A percentile compares a stretch with the other conserved stretches of the same genome.
Evolutionary conservation across 92 coral and sea anemone species (phyloP).

Genomic region (Virgularia gustaviana): DNA sequence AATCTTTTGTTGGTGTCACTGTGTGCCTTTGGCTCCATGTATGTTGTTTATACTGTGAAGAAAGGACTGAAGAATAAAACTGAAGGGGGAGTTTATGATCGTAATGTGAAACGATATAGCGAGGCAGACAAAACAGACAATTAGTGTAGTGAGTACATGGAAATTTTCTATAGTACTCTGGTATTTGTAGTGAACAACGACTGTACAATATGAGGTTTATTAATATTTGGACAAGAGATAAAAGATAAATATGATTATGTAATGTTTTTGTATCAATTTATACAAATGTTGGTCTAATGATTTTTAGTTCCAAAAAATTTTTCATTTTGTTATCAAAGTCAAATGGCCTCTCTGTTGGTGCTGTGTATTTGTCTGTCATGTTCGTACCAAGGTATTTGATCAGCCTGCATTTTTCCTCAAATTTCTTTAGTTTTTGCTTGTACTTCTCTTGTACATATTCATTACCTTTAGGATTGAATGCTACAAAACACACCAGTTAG

Average conservation of each 20-base stretch:
- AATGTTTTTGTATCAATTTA: slow-evolving; percentile 56
- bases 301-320: slow-evolving; percentile 79
- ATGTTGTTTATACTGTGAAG: slow-evolving; percentile 25
- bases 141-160: too few relatives aligned
- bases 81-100: slow-evolving; percentile 19
- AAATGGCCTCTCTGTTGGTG: slow-evolving; percentile 89
- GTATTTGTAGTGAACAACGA: too few relatives aligned
- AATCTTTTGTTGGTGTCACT: slow-evolving; percentile 23
- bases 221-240: too few relatives aligned
- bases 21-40: slow-evolving; percentile 37
- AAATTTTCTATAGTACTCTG: too few relatives aligned
- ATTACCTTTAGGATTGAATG: slow-evolving; percentile 93
- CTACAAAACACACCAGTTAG: slow-evolving; percentile 53
- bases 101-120: slow-evolving; percentile 16
- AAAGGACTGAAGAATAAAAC: slow-evolving; percentile 19
- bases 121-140: too few relatives aligned
- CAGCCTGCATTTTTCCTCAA: slow-evolving; percentile 87
- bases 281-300: slow-evolving; percentile 66
- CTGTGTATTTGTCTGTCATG: slow-evolving; percentile 78
- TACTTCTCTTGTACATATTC: slow-evolving; percentile 86
- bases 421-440: slow-evolving; percentile 77
- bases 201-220: too few relatives aligned
- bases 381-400: slow-evolving; percentile 87
- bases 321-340: slow-evolving; percentile 88
- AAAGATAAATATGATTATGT: too few relatives aligned